Conservation (phyloP, 2,888 invertebrate genomes). For the Chrysomela aeneicollis region DNA sequence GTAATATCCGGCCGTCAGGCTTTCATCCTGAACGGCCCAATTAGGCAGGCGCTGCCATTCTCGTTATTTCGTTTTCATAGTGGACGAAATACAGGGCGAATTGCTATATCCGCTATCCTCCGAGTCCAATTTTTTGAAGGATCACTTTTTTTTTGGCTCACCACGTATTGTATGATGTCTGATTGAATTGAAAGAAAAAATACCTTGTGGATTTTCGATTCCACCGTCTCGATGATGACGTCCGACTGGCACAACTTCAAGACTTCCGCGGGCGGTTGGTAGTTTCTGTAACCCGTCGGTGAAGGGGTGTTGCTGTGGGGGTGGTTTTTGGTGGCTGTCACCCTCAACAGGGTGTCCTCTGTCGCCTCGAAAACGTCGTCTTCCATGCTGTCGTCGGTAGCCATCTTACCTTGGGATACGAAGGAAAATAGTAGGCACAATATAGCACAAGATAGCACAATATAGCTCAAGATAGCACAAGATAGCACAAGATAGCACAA, state of each 20-base stretch:
- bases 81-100: background rate
- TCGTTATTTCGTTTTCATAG: background rate
- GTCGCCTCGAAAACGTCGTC: slow-evolving; percentile 83
- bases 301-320: slow-evolving; percentile 68
- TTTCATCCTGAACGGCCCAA: background rate
- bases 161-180: too few relatives aligned
- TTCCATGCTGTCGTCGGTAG: slow-evolving; percentile 78
- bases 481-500: too few relatives aligned
- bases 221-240: slow-evolving; percentile 12
- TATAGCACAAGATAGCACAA: too few relatives aligned
- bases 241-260: slow-evolving; percentile 65
- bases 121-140: too few relatives aligned
- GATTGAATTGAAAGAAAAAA: too few relatives aligned
- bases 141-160: too few relatives aligned
- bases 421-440: too few relatives aligned
- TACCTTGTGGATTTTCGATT: background rate
- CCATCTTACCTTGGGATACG: slow-evolving; percentile 27
- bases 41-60: background rate
- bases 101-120: too few relatives aligned
- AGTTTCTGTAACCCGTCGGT: slow-evolving; percentile 82
- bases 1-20: background rate
- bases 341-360: slow-evolving; percentile 55
- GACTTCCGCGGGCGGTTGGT: slow-evolving; percentile 77
- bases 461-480: too few relatives aligned
- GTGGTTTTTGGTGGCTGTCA: slow-evolving; percentile 39